A percentile compares a stretch with the other conserved stretches of the same genome.
Conservation (phyloP, 1,140 invertebrate genomes). For the Cyphomyrmex costatus region DNA sequence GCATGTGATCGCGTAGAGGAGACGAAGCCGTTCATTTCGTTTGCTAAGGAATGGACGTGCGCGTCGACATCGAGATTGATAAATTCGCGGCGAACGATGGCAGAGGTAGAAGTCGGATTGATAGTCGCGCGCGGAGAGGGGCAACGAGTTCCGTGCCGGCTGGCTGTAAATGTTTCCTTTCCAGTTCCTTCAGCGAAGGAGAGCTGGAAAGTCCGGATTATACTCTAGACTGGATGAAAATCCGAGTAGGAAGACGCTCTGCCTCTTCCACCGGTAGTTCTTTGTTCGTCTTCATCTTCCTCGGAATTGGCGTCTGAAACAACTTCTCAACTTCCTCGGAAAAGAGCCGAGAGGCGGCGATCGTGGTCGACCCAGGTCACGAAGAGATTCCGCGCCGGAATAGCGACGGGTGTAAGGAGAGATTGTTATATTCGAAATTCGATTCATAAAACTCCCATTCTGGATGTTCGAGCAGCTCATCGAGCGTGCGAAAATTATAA, state of each 20-base stretch:
- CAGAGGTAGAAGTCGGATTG: slow-evolving; percentile 45
- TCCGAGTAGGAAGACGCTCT: slow-evolving; percentile 41
- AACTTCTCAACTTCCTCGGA: slow-evolving; percentile 70
- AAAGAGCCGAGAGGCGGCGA: slow-evolving; percentile 16
- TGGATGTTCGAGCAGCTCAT: slow-evolving; percentile 15
- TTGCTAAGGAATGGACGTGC: slow-evolving; percentile 41
- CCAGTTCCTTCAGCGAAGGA: background rate
- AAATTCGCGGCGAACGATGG: slow-evolving; percentile 33
- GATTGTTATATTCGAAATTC: slow-evolving; percentile 15
- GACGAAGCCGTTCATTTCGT: slow-evolving; percentile 63
- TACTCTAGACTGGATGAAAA: slow-evolving; percentile 52
- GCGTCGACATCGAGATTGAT: slow-evolving; percentile 52
- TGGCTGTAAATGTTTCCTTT: slow-evolving; percentile 59
- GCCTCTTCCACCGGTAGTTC: slow-evolving; percentile 54
- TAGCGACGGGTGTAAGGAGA: background rate
- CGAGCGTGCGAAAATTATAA: slow-evolving; percentile 38
- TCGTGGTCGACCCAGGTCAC: slow-evolving; percentile 23
- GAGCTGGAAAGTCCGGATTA: slow-evolving; percentile 50
- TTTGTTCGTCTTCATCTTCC: slow-evolving; percentile 69
- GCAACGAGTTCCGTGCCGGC: slow-evolving; percentile 36
- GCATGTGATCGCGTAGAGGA: slow-evolving; percentile 33
- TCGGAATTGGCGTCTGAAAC: slow-evolving; percentile 68
- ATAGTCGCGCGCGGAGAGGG: slow-evolving; percentile 16
- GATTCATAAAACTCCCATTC: slow-evolving; percentile 30
- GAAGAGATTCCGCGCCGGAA: background rate